These are phyloP conservation scores for Hirtodrosophila confusa DNA, from an alignment of 2,888 invertebrate species.

Conservation along the genomic window DNA sequence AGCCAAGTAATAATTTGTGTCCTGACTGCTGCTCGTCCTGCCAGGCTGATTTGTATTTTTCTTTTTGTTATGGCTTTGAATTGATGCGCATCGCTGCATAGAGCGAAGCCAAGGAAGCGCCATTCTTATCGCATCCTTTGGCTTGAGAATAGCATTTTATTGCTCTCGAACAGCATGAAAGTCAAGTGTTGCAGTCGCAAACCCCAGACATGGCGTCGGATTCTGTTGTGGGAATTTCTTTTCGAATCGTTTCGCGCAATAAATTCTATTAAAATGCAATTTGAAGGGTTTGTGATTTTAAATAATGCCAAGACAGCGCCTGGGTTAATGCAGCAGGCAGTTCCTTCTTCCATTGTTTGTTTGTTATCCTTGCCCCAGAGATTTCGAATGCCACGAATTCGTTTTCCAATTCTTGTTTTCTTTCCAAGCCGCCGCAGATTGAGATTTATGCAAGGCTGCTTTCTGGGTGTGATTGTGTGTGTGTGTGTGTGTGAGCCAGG, in stretches of 20 bases:
- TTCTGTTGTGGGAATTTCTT: conserved; percentile 45
- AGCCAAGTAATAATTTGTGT: conserved; percentile 79
- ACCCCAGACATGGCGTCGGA: not conserved
- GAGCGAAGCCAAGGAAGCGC: conserved; percentile 34
- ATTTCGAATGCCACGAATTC: conserved; percentile 40
- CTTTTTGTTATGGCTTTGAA: conserved; percentile 55
- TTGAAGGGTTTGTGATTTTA: conserved; percentile 77
- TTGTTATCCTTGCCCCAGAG: conserved; percentile 20
- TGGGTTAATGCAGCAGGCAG: conserved; percentile 51
- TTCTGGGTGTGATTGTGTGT: not conserved
- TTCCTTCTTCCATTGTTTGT: conserved; percentile 18
- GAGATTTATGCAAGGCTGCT: conserved; percentile 48
- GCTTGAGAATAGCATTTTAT: conserved; percentile 73
- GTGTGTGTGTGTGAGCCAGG: conserved; percentile 1
- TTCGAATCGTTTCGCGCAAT: conserved; percentile 68
- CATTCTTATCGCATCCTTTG: conserved; percentile 67
- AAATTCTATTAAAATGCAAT: conserved; percentile 80
- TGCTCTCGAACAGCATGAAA: conserved; percentile 69
- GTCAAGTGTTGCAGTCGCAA: conserved; percentile 76
- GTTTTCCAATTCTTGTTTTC: conserved; percentile 18
- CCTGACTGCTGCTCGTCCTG: conserved; percentile 53
- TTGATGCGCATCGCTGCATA: conserved; percentile 73
- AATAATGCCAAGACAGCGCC: conserved; percentile 65
- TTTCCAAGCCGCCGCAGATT: conserved; percentile 31
- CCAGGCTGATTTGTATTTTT: conserved; percentile 48